Conservation (phyloP, 2,113 vertebrate species). For the Psammodynastes pulverulentus region DNA sequence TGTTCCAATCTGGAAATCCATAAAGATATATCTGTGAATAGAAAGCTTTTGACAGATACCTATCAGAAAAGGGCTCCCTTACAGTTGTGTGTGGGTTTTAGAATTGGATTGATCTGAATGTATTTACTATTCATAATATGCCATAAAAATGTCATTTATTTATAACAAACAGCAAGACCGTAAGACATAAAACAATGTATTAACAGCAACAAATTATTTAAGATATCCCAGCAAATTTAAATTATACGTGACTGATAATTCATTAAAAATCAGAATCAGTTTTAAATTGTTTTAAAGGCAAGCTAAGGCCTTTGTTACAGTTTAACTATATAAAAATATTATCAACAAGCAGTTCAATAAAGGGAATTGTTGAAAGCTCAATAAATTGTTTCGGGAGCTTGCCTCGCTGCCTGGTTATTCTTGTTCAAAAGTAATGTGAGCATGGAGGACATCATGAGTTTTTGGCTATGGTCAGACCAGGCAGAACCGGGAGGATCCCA, state of each 20-base stretch:
- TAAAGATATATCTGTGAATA: not conserved
- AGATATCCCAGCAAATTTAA: not conserved
- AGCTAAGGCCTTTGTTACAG: not conserved
- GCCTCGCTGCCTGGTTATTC: not conserved
- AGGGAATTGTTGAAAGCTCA: not conserved
- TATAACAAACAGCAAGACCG: not conserved
- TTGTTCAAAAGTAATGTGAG: not conserved
- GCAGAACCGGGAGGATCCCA: too few relatives aligned
- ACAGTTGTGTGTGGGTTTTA: not conserved
- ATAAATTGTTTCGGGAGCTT: not conserved
- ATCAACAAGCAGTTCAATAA: not conserved
- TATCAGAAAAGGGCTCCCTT: not conserved
- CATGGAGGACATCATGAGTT: not conserved
- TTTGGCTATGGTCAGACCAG: not conserved
- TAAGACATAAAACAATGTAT: not conserved
- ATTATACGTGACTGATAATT: not conserved
- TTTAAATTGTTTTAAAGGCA: not conserved
- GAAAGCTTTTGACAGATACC: not conserved
- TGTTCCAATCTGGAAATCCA: not conserved
- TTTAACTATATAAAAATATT: not conserved
- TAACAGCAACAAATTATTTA: not conserved
- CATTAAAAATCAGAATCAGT: not conserved
- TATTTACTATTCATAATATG: not conserved
- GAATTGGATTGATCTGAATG: not conserved
- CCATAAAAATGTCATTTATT: not conserved